Evolutionary conservation across 2,888 invertebrate species (phyloP), one percentile per base, ranked within the genome.

Genomic region (Apoda limacodes): DNA sequence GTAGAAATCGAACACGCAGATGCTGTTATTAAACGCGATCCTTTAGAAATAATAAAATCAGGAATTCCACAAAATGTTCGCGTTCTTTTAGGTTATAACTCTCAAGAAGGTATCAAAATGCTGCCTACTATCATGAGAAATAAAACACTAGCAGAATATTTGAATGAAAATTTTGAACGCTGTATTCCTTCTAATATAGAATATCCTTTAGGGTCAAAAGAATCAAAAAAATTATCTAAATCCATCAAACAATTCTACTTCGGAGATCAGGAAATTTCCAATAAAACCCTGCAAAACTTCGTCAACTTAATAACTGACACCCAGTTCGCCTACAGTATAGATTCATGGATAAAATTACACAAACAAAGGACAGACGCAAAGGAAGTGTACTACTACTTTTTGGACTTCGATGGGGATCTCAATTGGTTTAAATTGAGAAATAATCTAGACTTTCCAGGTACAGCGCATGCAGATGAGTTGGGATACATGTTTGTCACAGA

Each of bases 61-160:
- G 61, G 63, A 4, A 43, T 59, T 7, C 56, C 63, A 22, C 51
- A 57, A 25, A 50, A 64, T 30, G 46, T 66, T 4, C 69, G 69
- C 2, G 53, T 69, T 41, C 45, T 76, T 25, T 46, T 56, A 7
- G 69, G 72, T 11, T 48, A 68, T 9, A 69, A 63, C 27, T 48
- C 59, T 11, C 53, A 63, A 34, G 75, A 74, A 48, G 66, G 67
- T 4, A 32, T 48, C 10, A 42, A 41, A 22, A 41, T 47, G 26
- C 28, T 45, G 28, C 43, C 40, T 2, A 30, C 33, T 17, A 27
- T 46, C 21, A 30, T 25, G 13, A 34, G 27, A 22, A 31, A 46
- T 13, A 12, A 2, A 2, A 26, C 17, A 13, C 15, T 48, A 9
- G 17, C 41, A n/a, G 34, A 46, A 10, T 24, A 37, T 26, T 27